Conservation (phyloP, 1,140 invertebrate genomes). For the Harlomillsia oculata region DNA sequence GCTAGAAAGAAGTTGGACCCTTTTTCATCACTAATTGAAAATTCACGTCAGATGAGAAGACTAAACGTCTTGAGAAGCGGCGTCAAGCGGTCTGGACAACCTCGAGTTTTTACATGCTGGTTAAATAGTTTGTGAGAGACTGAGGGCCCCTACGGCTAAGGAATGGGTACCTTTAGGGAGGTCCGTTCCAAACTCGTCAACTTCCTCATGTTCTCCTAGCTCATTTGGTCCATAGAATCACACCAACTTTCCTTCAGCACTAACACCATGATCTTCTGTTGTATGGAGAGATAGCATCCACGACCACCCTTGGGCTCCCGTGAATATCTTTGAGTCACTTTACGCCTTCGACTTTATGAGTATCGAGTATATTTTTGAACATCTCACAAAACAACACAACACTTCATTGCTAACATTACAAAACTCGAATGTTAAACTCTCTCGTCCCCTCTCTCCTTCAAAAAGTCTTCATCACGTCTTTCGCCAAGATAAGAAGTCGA, state of each 20-base stretch:
- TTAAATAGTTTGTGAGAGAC: not conserved
- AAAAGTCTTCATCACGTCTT: no score
- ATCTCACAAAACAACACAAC: no score
- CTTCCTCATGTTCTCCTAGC: not conserved
- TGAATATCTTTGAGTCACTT: not conserved
- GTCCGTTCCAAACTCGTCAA: slow-evolving; percentile 10
- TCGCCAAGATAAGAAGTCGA: no score
- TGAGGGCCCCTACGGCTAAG: slow-evolving; percentile 24
- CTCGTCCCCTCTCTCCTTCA: no score
- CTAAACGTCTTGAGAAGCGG: slow-evolving; percentile 1
- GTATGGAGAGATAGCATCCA: no score
- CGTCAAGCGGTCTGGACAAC: slow-evolving; percentile 30
- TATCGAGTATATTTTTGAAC: no score
- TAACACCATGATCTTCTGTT: not conserved
- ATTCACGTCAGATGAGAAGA: not conserved
- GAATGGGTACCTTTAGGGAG: slow-evolving; percentile 34
- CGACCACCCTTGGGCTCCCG: not conserved
- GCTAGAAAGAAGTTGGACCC: not conserved
- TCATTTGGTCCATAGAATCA: no score
- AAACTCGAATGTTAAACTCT: no score
- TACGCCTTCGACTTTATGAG: no score
- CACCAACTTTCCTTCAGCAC: not conserved
- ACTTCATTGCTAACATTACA: no score
- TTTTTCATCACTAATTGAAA: not conserved
- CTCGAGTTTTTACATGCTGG: slow-evolving; percentile 5